Base-by-base conservation (phyloP, 2,888 invertebrate species). In the Drosophila austrosaltans region DNA sequence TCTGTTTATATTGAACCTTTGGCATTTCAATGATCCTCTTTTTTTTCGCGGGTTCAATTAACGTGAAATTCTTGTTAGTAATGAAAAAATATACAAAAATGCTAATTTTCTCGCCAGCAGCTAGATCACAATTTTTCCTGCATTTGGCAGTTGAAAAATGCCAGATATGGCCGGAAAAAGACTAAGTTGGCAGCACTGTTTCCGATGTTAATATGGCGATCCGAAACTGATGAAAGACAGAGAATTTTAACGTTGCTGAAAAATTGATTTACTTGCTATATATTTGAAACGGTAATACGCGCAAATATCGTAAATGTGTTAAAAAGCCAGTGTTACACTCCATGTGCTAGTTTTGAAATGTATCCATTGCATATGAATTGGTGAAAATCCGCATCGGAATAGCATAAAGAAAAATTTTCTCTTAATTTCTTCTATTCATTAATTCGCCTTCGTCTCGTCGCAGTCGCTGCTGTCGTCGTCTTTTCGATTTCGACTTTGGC, bases 151-250 rank as follows among this genome's bases (percentile, higher is more conserved):
- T 16, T 16, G 16, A 16, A 16, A 16, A 16, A 16, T 16, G 16
- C 16, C 16, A 16, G 16, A 16, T 16, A 16, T 16, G 16, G 16
- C 16, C 16, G 16, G 16, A 16, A 16, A 16, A 16, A 16, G 16
- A 16, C 16, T 16, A 16, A 16, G 16, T 16, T 42, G 42, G 30
- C 60, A 40, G 39, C 53, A 44, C 54, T 22, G 73, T 76, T 76
- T 81, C 79, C 87, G 16, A 84, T 82, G 80, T 87, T 85, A 85
- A 82, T 81, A 85, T 87, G 86, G 84, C 86, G 84, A 84, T 85
- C 85, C 84, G 81, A 82, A 82, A 86, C 86, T 81, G 74, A 74
- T 77, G 86, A 87, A 69, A 81, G 84, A 81, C 84, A 76, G 87
- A 84, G 78, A 79, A 77, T 81, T 81, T 79, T 77, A 77, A 79